A percentile compares a stretch with the other conserved stretches of the same genome.
These are phyloP conservation scores for Aproaerema taeniolella DNA, from an alignment of 2,888 invertebrate genomes.

Conservation along the genomic window DNA sequence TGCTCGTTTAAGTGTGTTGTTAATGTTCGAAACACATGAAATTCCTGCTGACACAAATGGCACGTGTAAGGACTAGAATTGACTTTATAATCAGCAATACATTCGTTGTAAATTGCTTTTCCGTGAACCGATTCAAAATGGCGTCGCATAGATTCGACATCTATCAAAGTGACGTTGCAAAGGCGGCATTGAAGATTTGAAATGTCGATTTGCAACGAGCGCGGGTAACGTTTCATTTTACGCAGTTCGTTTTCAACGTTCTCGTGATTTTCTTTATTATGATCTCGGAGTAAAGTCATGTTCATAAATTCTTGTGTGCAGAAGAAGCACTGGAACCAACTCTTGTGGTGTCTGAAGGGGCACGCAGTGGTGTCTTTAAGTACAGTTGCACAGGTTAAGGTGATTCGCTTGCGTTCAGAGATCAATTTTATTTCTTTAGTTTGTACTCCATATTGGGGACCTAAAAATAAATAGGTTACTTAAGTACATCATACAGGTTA, in stretches of 20 bases:
- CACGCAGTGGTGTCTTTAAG: conserved; percentile 57
- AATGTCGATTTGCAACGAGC: conserved; percentile 60
- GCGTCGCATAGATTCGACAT: conserved; percentile 41
- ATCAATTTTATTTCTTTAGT: conserved; percentile 34
- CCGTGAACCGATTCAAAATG: conserved; percentile 48
- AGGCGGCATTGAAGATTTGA: conserved; percentile 51
- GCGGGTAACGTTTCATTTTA: conserved; percentile 55
- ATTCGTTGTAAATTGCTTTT: conserved; percentile 53
- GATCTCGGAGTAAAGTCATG: conserved; percentile 41
- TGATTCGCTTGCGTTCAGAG: conserved; percentile 52
- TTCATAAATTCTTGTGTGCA: conserved; percentile 57
- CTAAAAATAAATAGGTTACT: conserved; percentile 35
- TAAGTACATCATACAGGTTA: too few species aligned
- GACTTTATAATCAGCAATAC: conserved; percentile 61
- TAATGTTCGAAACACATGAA: conserved; percentile 57
- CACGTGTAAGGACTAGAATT: conserved; percentile 49
- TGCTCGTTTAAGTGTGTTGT: conserved; percentile 69
- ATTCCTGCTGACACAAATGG: conserved; percentile 49
- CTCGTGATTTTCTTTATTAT: conserved; percentile 36
- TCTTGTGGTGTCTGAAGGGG: conserved; percentile 59
- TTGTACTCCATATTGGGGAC: conserved; percentile 15
- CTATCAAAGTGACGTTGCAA: conserved; percentile 44
- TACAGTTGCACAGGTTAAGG: conserved; percentile 46
- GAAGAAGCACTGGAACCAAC: conserved; percentile 68
- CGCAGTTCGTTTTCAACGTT: conserved; percentile 46